Evolutionary conservation across 1,140 invertebrate genomes (phyloP).

Genomic region (Anthonomus grandis): DNA sequence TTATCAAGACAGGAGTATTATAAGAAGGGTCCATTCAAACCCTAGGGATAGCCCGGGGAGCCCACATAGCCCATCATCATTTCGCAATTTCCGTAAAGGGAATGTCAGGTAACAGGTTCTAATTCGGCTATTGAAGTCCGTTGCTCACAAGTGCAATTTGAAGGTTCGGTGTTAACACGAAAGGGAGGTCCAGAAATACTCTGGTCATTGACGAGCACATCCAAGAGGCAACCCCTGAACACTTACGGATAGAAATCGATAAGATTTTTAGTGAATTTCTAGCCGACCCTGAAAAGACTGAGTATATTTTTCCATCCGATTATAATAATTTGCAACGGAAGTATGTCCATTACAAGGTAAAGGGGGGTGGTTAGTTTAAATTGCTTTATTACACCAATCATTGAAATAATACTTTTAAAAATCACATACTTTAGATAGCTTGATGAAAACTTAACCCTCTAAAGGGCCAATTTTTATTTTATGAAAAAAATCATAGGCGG

Average conservation of each 20-base stretch:
- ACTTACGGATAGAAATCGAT: slow-evolving; percentile 35
- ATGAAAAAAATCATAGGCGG: too few relatives aligned
- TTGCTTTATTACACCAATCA: background rate
- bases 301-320: slow-evolving; percentile 59
- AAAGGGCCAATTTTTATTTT: too few relatives aligned
- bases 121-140: background rate
- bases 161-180: slow-evolving; percentile 24
- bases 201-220: slow-evolving; percentile 20
- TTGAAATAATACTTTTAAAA: too few relatives aligned
- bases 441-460: background rate
- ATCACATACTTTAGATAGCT: background rate
- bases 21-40: too few relatives aligned
- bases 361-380: background rate
- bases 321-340: slow-evolving; percentile 66
- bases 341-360: slow-evolving; percentile 62
- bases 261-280: slow-evolving; percentile 30
- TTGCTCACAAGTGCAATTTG: too few relatives aligned
- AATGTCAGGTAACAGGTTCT: background rate
- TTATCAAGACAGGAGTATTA: too few relatives aligned
- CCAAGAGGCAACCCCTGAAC: slow-evolving; percentile 33
- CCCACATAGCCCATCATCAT: too few relatives aligned
- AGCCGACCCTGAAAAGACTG: slow-evolving; percentile 24
- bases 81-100: background rate
- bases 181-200: background rate
- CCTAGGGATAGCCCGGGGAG: too few relatives aligned